Base-by-base conservation (phyloP, 2,797 vertebrate genomes). In the Eidolon dupreanum region DNA sequence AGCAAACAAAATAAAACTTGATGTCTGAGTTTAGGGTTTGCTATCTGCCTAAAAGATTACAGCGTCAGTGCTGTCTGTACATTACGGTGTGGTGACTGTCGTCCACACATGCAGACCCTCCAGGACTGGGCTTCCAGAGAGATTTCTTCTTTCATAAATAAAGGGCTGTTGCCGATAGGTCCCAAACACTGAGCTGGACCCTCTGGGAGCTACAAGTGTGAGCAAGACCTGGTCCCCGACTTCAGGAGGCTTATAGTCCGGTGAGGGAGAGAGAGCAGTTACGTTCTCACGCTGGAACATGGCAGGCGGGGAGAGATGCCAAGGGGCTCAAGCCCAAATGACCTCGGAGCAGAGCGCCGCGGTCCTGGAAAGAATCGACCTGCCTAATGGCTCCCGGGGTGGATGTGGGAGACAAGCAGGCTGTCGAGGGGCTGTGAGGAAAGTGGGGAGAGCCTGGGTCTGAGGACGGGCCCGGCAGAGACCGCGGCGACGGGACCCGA, bases 11-110 rank as follows among this genome's bases (percentile, higher is more conserved):
- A 36, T 6, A 8, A 63, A 65, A 31, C 61, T 11, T 49, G 38
- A 7, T 28, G 33, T 26, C 11, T 13, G 46, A 28, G 78, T 22
- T 66, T 46, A 20, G 53, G 13, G 26, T 2, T 26, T 70, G n/a
- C 53, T 16, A 8, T 1, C 4, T 4, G 43, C 17, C n/a, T 31
- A 33, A 33, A 46, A 46, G 78, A 94, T 36, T 2, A 17, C 22
- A 59, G 1, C 2, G 0, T 4, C 17, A 1, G 0, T 8, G 6
- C 55, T 2, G 1, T n/a, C 55, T 26, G 28, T 17, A 8, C 33
- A 38, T 11, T 2, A 11, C 8, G 17, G 17, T 1, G 1, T 0
- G 0, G 3, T 19, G 0, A 2, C 0, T 15, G 31, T 19, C 51
- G 43, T 57, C 49, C 65, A 28, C 10, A 33, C 0, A 0, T 22